Evolutionary conservation across 2,888 invertebrate genomes (phyloP), one percentile per base, ranked within the genome.

Genomic region (Xylocampa areola): DNA sequence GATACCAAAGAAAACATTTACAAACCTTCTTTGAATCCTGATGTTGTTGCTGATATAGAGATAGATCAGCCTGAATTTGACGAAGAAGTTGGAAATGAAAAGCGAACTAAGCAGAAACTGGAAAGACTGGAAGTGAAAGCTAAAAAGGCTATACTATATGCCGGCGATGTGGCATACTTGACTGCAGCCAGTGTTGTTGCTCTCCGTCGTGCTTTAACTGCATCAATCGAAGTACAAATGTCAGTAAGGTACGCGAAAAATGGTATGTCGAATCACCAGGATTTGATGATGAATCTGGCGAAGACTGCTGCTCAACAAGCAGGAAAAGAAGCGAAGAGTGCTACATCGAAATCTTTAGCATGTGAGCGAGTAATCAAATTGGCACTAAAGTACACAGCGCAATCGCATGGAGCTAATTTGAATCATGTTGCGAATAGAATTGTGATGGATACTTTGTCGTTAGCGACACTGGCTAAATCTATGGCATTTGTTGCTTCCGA

Each of bases 231-330:
- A 75, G 94, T 94, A 1, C 86, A 90, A 60, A 94, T 94, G 94
- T 92, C 94, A 7, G 90, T 94, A 0, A 87, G 79, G 48, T 90
- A 88, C 54, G 93, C 94, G 13, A 92, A 89, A 63, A 91, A 87
- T 61, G 92, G 92, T 3, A 91, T 92, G 92, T 86, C 91, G 1
- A 91, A 92, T 72, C 92, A 93, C 59, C 91, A 91, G 68, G 92
- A 93, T 36, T 71, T 94, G 47, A 94, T 94, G 94, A 92, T 92
- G 93, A 94, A 92, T 77, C 82, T 94, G 49, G 94, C 94, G 0
- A 93, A 91, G 60, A 92, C 93, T 4, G 94, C 94, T 11, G 94
- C 94, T 4, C 93, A 94, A 62, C 93, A 94, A 77, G 94, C 93
- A 21, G 93, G 93, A 0, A 94, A 94, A 75, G 93, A 94, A 74